Conservation (phyloP, 2,888 invertebrate species). For the Drosophila neotestacea region DNA sequence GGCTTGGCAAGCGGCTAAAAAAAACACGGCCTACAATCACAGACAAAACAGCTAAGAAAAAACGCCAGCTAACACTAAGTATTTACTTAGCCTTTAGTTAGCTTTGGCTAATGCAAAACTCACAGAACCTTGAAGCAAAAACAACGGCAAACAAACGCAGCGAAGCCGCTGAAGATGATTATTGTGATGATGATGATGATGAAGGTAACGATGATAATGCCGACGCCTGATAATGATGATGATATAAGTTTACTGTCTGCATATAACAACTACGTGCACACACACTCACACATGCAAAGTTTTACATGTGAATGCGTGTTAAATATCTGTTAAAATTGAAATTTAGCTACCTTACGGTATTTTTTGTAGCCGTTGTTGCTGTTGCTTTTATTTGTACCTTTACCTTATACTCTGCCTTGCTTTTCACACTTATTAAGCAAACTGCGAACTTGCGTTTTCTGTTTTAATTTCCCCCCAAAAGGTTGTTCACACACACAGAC, state of each 20-base stretch:
- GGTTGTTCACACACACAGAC: conserved; percentile 55
- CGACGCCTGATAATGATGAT: conserved; percentile 33
- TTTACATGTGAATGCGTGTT: conserved; percentile 56
- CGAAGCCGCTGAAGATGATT: conserved; percentile 24
- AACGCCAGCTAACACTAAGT: conserved; percentile 12
- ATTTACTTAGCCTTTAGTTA: conserved; percentile 55
- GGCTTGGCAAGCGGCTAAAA: conserved; percentile 52
- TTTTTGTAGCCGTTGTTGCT: conserved; percentile 14
- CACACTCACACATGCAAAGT: conserved; percentile 15
- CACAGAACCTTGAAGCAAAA: conserved; percentile 74
- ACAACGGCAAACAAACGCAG: conserved; percentile 69
- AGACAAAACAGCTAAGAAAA: conserved; percentile 16
- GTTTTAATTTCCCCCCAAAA: conserved; percentile 42
- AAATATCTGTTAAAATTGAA: conserved; percentile 69
- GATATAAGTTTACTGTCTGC: conserved; percentile 54
- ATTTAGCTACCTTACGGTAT: conserved; percentile 66
- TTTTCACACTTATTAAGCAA: conserved; percentile 74
- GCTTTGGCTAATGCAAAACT: conserved; percentile 71
- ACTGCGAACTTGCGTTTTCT: conserved; percentile 66
- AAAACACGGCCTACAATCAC: conserved; percentile 44
- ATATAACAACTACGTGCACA: conserved; percentile 16
- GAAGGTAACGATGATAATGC: conserved; percentile 12
- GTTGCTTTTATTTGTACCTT: conserved; percentile 18
- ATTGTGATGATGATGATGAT: conserved; percentile 28
- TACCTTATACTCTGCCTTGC: conserved; percentile 5